Base-by-base conservation (phyloP, 2,888 invertebrate genomes). In the Junonia oenone region DNA sequence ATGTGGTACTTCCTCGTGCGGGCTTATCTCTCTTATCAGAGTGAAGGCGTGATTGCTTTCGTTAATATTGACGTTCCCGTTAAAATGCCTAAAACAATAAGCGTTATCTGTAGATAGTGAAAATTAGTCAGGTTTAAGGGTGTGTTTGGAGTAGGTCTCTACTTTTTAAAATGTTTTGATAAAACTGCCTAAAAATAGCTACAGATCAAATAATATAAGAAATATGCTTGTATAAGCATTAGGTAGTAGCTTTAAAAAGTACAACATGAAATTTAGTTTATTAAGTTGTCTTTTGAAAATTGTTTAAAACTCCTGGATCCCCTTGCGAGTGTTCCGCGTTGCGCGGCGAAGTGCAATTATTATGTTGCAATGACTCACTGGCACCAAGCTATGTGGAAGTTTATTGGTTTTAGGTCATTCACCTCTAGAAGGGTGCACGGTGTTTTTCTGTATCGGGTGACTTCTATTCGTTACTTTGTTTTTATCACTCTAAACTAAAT, bases 21-120 rank as follows among this genome's bases (percentile, higher is more conserved):
- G 66, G 69, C 66, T 80, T 85, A 85, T 85, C 80, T 70, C 59
- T 45, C 67, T 81, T 83, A 85, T 84, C 56, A 47, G 15, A 11
- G 22, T n/a, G 48, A 48, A 73, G 71, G 69, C 72, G 59, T 63
- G 75, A 77, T 78, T 79, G 71, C 68, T 52, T 51, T 51, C 51
- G 50, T 53, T 58, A 51, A 56, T 59, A 53, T 49, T 52, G 45
- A 49, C 43, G 45, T 46, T 45, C 35, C 43, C 40, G 49, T 57
- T 35, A 26, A 14, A 43, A 26, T 5, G 17, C 11, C 22, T 46
- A 9, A 46, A 29, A 46, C 17, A 31, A 46, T 40, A 29, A 29
- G 6, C 9, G 9, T 29, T 46, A 46, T 43, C 26, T 13, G 2
- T 22, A 17, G 17, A 13, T 43, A 22, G 13, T 11, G 22, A 22